Evolutionary conservation across 2,797 vertebrate species (phyloP), one percentile per base, ranked within the genome.

Genomic region (Sebastes flavidus): DNA sequence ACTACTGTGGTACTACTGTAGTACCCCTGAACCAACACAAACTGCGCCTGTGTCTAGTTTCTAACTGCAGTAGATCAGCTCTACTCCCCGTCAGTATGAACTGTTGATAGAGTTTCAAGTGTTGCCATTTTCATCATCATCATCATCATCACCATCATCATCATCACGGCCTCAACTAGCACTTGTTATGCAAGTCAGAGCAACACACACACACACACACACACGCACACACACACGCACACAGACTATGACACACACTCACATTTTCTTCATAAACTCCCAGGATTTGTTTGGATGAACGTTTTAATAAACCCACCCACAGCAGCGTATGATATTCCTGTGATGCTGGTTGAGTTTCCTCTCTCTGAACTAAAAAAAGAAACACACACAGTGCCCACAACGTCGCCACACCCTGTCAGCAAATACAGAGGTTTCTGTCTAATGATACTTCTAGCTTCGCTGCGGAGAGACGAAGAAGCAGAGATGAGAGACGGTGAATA

Each of bases 381-480:
- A 24, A 11, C 61, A 72, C 59, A 58, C 34, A 73, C 56, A 65
- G 56, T 63, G 32, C 71, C 91, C 91, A 76, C 90, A 92, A 30
- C 4, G 88, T n/a, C 22, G 84, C 91, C 93, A 90, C 93, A 90
- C 93, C 93, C 93, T 84, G 85, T 80, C 87, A 88, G 86, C 86
- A 88, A 90, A 92, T 22, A 93, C 82, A 87, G 91, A 13, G 60
- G 82, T 90, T 58, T 76, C 20, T 5, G 84, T 89, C 84, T 87
- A 82, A 83, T 83, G 85, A 90, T 80, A 82, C 85, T 80, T 77
- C 81, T 4, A 71, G 87, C 73, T 65, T 20, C 6, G 8, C 36
- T 7, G 2, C 70, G 55, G 77, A 71, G 59, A 71, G 59, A 52
- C 38, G 27, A 4, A 52, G 38, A 56, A 30, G 67, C 20, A 27